phyloP scores from a whole-genome alignment of 2,888 invertebrate genomes.

The Sycophila texana region DNA sequence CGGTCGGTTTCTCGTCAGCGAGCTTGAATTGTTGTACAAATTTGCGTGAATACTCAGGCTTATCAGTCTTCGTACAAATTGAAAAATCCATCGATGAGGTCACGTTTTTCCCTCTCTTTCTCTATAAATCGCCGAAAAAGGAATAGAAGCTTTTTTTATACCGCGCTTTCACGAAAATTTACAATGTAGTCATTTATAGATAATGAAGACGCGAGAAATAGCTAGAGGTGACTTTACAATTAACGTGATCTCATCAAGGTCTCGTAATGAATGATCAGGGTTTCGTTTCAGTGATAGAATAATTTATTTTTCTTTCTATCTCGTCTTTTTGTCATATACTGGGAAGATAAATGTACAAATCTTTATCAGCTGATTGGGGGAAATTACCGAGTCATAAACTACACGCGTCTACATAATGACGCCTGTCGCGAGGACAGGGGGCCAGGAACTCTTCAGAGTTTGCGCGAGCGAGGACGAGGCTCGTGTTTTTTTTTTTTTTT shows the following conservation, averaged over 20 bases:
- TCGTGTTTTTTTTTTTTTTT: constrained; percentile 56
- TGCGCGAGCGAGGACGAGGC: constrained; percentile 67
- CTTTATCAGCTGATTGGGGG: constrained; percentile 55
- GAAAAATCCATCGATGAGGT: constrained; percentile 61
- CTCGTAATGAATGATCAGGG: constrained; percentile 50
- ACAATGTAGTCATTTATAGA: constrained; percentile 15
- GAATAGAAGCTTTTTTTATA: background rate
- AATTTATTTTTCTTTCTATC: constrained; percentile 36
- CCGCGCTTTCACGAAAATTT: constrained; percentile 30
- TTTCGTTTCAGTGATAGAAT: constrained; percentile 47
- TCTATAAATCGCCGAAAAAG: too few relatives aligned
- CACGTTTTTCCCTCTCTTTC: constrained; percentile 43
- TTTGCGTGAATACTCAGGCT: constrained; percentile 54
- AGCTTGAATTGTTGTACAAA: constrained; percentile 29
- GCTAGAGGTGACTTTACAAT: constrained; percentile 9
- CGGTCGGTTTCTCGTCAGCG: constrained; percentile 45
- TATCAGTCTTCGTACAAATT: constrained; percentile 64
- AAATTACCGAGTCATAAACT: constrained; percentile 56
- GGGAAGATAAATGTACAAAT: constrained; percentile 52
- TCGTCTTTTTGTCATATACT: constrained; percentile 13
- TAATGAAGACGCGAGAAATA: background rate
- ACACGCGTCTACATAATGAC: constrained; percentile 64
- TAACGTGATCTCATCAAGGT: constrained; percentile 54
- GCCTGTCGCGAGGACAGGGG: constrained; percentile 65
- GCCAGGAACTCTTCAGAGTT: constrained; percentile 69